A percentile compares a stretch with the other conserved stretches of the same genome.
Conservation (phyloP, 2,113 vertebrate species). For the Semnornis frantzii region DNA sequence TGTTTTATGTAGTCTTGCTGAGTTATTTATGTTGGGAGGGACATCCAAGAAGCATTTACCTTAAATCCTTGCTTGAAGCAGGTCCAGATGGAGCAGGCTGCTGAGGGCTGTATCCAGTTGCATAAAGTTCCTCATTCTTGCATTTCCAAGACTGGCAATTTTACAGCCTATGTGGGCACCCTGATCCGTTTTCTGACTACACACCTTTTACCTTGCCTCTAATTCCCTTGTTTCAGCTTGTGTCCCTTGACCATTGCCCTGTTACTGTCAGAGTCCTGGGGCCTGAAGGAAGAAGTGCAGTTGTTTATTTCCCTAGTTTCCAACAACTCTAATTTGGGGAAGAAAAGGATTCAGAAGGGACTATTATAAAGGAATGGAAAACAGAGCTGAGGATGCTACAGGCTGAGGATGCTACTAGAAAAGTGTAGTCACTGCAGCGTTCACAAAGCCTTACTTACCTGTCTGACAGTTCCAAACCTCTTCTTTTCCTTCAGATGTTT, state of each 20-base stretch:
- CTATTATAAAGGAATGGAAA: neutral
- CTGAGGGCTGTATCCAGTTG: no score
- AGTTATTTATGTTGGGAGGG: neutral
- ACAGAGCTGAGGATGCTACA: neutral
- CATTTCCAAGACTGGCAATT: neutral
- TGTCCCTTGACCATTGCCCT: neutral
- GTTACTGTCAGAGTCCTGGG: neutral
- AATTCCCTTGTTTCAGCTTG: neutral
- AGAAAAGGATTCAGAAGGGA: neutral
- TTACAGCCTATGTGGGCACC: neutral
- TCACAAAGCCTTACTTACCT: neutral
- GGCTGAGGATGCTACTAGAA: neutral
- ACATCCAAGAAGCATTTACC: neutral
- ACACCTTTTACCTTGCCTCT: neutral
- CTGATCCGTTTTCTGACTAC: neutral
- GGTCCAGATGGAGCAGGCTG: neutral
- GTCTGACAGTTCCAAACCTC: neutral
- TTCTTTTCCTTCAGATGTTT: neutral
- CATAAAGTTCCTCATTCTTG: neutral
- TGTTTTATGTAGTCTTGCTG: fast-evolving
- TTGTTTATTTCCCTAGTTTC: neutral
- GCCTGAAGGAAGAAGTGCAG: neutral
- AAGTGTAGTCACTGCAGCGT: neutral
- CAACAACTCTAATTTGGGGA: neutral
- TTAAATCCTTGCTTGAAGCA: neutral